A percentile compares a stretch with the other conserved stretches of the same genome.
phyloP scores from a whole-genome alignment of 1,140 invertebrate species.

The Armadillidium nasatum region DNA sequence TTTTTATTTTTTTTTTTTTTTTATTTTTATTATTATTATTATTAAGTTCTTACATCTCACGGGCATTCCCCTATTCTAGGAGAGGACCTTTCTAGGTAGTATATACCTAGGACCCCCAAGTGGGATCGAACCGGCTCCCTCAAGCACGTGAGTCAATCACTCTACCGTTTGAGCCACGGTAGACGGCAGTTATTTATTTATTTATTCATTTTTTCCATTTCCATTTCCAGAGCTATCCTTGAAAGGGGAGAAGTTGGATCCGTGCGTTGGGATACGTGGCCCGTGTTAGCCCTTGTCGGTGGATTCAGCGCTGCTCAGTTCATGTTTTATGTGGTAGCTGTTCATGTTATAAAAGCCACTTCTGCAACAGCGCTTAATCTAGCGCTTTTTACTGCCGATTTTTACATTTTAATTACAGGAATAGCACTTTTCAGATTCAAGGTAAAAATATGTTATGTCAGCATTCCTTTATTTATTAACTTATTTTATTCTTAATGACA shows the following conservation, averaged over 20 bases:
- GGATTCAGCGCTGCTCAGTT: constrained; percentile 64
- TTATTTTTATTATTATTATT: too few species aligned
- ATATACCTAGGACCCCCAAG: too few species aligned
- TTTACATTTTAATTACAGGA: constrained; percentile 74
- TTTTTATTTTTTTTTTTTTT: too few species aligned
- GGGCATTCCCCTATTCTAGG: too few species aligned
- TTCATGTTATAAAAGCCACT: constrained; percentile 68
- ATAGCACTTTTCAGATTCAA: constrained; percentile 76
- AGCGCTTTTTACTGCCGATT: constrained; percentile 75
- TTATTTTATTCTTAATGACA: too few species aligned
- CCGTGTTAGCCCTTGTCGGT: constrained; percentile 57
- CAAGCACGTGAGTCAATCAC: too few species aligned
- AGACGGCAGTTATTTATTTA: too few species aligned
- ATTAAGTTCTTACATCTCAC: too few species aligned
- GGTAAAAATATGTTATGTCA: constrained; percentile 53
- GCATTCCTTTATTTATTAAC: too few species aligned
- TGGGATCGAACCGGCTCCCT: too few species aligned
- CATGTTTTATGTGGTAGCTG: constrained; percentile 70
- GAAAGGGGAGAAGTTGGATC: constrained; percentile 53
- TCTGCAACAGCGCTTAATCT: constrained; percentile 76
- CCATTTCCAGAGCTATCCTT: constrained; percentile 53
- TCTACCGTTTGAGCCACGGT: too few species aligned
- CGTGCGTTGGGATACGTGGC: constrained; percentile 56
- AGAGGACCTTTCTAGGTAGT: too few species aligned
- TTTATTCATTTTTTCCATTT: not conserved